Percentiles rank a stretch among this genome's conserved stretches.
These are phyloP conservation scores for Agonopterix subpropinquella DNA, from an alignment of 2,888 invertebrate genomes.

Conservation along the genomic window DNA sequence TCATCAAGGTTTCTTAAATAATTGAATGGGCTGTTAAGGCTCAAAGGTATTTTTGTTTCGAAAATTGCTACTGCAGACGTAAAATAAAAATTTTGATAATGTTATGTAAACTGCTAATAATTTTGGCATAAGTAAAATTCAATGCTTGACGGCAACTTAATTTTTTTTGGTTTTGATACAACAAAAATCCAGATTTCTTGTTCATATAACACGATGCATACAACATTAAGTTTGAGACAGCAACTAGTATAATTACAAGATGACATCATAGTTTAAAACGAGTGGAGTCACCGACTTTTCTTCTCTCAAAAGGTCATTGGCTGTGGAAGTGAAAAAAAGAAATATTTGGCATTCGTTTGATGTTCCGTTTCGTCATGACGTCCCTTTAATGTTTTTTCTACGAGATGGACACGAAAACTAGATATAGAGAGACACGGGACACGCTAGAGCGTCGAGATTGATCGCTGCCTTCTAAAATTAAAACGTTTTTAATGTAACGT, in stretches of 20 bases:
- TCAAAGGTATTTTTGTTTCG: no score
- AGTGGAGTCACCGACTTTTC: background rate
- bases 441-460: background rate
- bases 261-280: background rate
- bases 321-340: conserved; percentile 24
- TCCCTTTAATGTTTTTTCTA: conserved; percentile 3
- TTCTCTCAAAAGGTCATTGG: conserved; percentile 4
- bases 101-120: no score
- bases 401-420: conserved; percentile 4
- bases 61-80: no score
- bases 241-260: background rate
- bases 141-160: no score
- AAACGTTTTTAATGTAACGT: background rate
- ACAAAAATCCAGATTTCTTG: no score
- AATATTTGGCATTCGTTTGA: conserved; percentile 21
- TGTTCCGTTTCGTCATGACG: conserved; percentile 3
- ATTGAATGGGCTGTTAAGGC: no score
- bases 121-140: no score
- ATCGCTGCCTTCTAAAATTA: background rate
- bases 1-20: no score
- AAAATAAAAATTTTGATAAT: no score
- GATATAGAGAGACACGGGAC: background rate
- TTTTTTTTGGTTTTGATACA: no score
- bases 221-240: background rate
- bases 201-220: no score